Conservation (phyloP, 2,888 invertebrate species). For the Drosophila fungiperda region DNA sequence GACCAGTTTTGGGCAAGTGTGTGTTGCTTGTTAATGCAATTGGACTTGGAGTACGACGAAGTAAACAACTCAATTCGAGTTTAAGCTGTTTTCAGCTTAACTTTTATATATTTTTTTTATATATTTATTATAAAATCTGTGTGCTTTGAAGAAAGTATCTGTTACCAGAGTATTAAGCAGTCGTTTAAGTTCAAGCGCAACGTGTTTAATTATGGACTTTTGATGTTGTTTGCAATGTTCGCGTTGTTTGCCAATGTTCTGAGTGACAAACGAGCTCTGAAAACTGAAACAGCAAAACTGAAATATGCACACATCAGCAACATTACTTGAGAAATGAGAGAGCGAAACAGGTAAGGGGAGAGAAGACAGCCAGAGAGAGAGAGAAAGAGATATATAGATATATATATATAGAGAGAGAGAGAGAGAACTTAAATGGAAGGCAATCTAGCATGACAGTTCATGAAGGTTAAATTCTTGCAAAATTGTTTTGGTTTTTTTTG, state of each 20-base stretch:
- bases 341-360: neutral
- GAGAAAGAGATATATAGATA: conserved; percentile 2
- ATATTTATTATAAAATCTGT: conserved; percentile 17
- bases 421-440: conserved; percentile 29
- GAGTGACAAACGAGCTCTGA: conserved; percentile 63
- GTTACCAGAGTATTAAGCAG: neutral
- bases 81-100: neutral
- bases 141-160: neutral
- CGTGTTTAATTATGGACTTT: conserved; percentile 28
- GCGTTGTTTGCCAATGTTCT: conserved; percentile 41
- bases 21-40: conserved; percentile 38
- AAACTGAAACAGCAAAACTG: conserved; percentile 25
- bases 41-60: conserved; percentile 24
- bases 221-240: conserved; percentile 51
- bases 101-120: neutral
- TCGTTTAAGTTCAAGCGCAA: neutral
- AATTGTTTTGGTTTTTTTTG: conserved; percentile 52
- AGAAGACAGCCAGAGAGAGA: neutral
- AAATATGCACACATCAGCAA: conserved; percentile 62
- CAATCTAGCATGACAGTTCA: conserved; percentile 76
- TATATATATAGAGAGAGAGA: neutral
- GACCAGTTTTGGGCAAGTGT: conserved; percentile 30
- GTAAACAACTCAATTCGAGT: conserved; percentile 20
- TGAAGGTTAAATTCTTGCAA: conserved; percentile 76
- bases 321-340: conserved; percentile 14